Evolutionary conservation across 2,797 vertebrate species (phyloP).

Genomic region (Sebastes steindachneri): DNA sequence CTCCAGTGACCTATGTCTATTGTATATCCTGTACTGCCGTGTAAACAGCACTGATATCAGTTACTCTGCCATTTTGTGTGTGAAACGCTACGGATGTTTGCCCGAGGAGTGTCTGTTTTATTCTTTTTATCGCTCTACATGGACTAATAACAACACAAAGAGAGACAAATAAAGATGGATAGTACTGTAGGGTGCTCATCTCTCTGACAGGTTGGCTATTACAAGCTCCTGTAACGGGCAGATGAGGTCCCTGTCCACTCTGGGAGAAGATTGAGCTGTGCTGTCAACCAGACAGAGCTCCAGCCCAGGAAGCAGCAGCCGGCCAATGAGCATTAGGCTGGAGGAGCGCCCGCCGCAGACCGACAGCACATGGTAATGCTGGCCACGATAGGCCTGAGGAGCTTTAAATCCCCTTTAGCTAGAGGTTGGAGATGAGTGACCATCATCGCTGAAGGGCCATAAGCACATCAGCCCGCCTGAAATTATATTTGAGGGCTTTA

Average conservation of each 20-base stretch:
- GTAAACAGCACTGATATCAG: conserved; percentile 12
- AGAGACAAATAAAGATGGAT: conserved; percentile 28
- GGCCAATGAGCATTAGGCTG: conserved; percentile 31
- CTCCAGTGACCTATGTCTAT: conserved; percentile 37
- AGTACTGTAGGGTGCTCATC: conserved; percentile 14
- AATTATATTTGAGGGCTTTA: conserved; percentile 62
- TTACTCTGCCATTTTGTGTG: conserved; percentile 7
- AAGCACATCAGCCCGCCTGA: conserved; percentile 56
- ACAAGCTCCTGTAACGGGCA: conserved; percentile 29
- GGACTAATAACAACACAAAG: conserved; percentile 28
- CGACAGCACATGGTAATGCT: conserved; percentile 55
- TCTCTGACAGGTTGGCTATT: conserved; percentile 36
- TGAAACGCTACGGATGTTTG: background rate
- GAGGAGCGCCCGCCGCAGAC: conserved; percentile 28
- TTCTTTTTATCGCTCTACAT: conserved; percentile 17
- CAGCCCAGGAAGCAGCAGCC: conserved; percentile 18
- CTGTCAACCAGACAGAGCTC: conserved; percentile 41
- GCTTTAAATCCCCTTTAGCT: conserved; percentile 61
- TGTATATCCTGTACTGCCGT: conserved; percentile 18
- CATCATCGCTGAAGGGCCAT: conserved; percentile 58
- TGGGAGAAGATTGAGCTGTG: conserved; percentile 48
- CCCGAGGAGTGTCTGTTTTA: background rate
- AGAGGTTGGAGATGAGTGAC: conserved; percentile 67
- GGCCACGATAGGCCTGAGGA: conserved; percentile 42
- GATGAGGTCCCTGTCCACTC: conserved; percentile 40